Evolutionary conservation across 2,797 vertebrate species (phyloP).

Genomic region (Schizothorax lantsangensis): DNA sequence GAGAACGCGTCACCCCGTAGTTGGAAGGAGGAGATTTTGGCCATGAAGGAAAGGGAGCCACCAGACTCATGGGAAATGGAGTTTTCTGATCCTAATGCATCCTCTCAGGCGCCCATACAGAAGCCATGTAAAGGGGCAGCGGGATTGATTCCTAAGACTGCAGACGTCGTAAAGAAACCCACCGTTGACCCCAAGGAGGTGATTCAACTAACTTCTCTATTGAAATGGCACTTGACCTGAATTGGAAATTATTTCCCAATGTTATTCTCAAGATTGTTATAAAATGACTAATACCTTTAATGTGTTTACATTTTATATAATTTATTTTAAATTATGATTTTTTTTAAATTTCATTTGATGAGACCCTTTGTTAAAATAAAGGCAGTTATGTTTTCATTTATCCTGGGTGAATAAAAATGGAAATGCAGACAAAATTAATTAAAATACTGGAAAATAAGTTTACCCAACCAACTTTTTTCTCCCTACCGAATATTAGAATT

Average conservation of each 20-base stretch:
- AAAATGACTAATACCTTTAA: neutral
- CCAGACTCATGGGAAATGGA: slow-evolving; percentile 87
- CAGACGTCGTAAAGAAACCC: slow-evolving; percentile 73
- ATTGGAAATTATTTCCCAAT: neutral
- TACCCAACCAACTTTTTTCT: no score
- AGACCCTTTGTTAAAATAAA: neutral
- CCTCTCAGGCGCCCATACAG: slow-evolving; percentile 63
- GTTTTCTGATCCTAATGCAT: slow-evolving; percentile 63
- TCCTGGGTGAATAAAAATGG: neutral
- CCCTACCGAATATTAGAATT: neutral
- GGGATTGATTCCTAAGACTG: slow-evolving; percentile 80
- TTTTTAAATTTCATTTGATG: neutral
- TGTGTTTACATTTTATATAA: neutral
- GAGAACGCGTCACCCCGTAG: slow-evolving; percentile 63
- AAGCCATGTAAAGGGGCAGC: slow-evolving; percentile 84
- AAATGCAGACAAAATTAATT: neutral
- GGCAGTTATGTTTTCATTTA: neutral
- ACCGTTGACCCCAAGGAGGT: slow-evolving; percentile 84
- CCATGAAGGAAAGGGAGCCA: slow-evolving; percentile 78
- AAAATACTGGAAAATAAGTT: neutral
- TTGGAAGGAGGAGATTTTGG: slow-evolving; percentile 81
- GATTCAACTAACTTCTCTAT: slow-evolving; percentile 24
- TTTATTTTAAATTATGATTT: neutral
- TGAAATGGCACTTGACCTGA: neutral
- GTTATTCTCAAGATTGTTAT: neutral